Base-by-base conservation (phyloP, 1,140 invertebrate species). In the Pemphigus obesinymphae region DNA sequence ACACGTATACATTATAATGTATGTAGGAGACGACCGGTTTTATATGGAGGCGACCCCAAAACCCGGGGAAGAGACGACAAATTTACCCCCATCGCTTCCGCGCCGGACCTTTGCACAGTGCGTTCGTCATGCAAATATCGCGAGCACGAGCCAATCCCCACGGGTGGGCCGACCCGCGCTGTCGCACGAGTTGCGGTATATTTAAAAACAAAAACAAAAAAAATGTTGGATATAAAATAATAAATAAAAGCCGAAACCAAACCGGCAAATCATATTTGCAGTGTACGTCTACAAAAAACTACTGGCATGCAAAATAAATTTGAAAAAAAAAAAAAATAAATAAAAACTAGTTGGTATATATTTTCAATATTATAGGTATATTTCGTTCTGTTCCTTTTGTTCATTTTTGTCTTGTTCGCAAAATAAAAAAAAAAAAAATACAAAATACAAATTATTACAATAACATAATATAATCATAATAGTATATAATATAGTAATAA, bases 51-150 rank as follows among this genome's bases (percentile, higher is more conserved):
- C 61, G 31, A 31, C 58, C 26, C 20, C 70, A n/a, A n/a, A n/a
- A n/a, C n/a, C n/a, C n/a, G n/a, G n/a, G n/a, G n/a, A n/a, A n/a
- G n/a, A n/a, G n/a, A n/a, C n/a, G n/a, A n/a, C n/a, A n/a, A n/a
- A n/a, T n/a, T n/a, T n/a, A n/a, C n/a, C n/a, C n/a, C n/a, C n/a
- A n/a, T n/a, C n/a, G n/a, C n/a, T n/a, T 55, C 55, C 76, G 55
- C 63, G 76, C 76, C 76, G 76, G 76, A 80, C 76, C 37, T 58
- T 55, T 8, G 3, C 17, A 37, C 50, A 10, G n/a, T 23, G 68
- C 17, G 1, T 26, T 70, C 68, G 31, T 68, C 50, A 80, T 80
- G 76, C 76, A 80, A 80, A 80, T 78, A 78, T 78, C 29, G 37
- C 55, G 37, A 40, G 75, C 75, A 78, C 75, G 75, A 78, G 75